Evolutionary conservation across 2,888 invertebrate species (phyloP).

Genomic region (Platycheirus albimanus): DNA sequence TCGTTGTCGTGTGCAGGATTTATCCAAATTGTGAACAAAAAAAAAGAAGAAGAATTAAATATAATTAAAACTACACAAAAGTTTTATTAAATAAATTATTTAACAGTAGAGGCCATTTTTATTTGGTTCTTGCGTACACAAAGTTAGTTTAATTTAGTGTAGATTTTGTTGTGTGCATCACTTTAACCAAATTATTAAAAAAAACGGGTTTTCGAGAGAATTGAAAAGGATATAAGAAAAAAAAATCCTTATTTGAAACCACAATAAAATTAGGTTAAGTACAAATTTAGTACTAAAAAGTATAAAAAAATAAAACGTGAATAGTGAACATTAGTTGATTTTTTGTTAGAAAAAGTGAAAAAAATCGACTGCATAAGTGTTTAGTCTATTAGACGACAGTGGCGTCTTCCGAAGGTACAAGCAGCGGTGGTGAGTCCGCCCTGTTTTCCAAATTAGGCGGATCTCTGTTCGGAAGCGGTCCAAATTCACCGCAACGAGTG

Average conservation of each 20-base stretch:
- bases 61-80: constrained; percentile 34
- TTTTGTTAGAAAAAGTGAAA: constrained; percentile 29
- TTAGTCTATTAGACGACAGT: constrained; percentile 78
- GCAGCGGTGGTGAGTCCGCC: constrained; percentile 84
- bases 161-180: constrained; percentile 25
- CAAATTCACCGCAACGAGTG: constrained; percentile 87
- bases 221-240: constrained; percentile 40
- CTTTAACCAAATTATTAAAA: constrained; percentile 27
- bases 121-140: constrained; percentile 59
- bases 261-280: constrained; percentile 33
- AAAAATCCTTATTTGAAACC: constrained; percentile 51
- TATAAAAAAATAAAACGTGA: constrained; percentile 35
- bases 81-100: constrained; percentile 26
- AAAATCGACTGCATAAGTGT: constrained; percentile 63
- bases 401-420: constrained; percentile 83
- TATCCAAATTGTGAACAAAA: constrained; percentile 64
- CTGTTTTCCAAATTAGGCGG: constrained; percentile 87
- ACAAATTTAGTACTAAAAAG: constrained; percentile 16
- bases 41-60: constrained; percentile 51
- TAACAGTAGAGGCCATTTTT: constrained; percentile 68
- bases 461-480: constrained; percentile 87
- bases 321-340: constrained; percentile 65
- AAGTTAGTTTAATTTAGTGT: constrained; percentile 47
- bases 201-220: constrained; percentile 67
- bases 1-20: constrained; percentile 77